These are phyloP conservation scores for Coelinius sp. DNA, from an alignment of 2,888 invertebrate genomes.

Conservation along the genomic window DNA sequence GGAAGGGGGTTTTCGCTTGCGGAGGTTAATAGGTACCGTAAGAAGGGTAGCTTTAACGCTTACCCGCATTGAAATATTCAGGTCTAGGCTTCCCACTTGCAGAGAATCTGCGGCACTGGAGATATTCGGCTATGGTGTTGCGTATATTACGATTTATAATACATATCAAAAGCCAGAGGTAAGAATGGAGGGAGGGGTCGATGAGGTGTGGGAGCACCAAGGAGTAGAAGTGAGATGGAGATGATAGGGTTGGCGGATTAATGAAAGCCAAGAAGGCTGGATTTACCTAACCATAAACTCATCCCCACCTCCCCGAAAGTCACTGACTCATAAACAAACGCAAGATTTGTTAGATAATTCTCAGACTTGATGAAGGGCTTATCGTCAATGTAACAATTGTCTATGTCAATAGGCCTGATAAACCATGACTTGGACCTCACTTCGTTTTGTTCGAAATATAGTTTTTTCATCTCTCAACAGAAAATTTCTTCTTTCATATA, in stretches of 20 bases:
- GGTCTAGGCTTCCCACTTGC: constrained; percentile 61
- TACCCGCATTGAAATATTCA: constrained; percentile 68
- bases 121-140: constrained; percentile 59
- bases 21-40: constrained; percentile 68
- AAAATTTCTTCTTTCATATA: no score
- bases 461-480: no score
- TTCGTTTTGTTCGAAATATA: no score
- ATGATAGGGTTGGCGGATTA: constrained; percentile 68
- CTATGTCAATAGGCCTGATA: no score
- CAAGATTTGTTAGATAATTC: constrained; percentile 52
- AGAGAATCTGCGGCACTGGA: constrained; percentile 62
- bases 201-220: constrained; percentile 28
- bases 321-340: constrained; percentile 64
- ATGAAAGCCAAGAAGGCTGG: constrained; percentile 66
- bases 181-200: background rate
- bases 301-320: constrained; percentile 55
- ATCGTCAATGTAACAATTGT: background rate
- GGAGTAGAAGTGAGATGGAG: constrained; percentile 36
- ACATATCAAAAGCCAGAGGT: constrained; percentile 46
- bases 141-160: constrained; percentile 68
- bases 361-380: background rate
- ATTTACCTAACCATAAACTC: constrained; percentile 49
- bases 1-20: constrained; percentile 54
- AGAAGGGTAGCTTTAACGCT: constrained; percentile 70
- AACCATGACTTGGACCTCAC: no score